These are phyloP conservation scores for Myotis myotis DNA, from an alignment of 2,797 vertebrate genomes.

Conservation along the genomic window DNA sequence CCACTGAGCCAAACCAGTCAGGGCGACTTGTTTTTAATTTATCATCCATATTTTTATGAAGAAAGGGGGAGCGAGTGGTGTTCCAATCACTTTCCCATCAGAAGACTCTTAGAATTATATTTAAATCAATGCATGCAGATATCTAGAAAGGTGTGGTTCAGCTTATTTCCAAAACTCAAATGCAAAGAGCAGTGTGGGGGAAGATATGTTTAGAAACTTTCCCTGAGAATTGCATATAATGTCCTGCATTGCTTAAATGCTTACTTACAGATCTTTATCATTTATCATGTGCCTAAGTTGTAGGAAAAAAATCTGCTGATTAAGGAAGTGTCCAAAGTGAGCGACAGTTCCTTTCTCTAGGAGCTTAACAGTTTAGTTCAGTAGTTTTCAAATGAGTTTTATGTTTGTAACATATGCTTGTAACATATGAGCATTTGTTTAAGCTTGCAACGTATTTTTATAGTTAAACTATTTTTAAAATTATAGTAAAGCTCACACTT, in stretches of 20 bases:
- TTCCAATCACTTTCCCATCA: too few relatives aligned
- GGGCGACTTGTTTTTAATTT: background rate
- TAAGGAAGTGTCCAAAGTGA: background rate
- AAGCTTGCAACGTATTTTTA: background rate
- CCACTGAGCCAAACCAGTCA: too few relatives aligned
- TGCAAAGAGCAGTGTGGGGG: background rate
- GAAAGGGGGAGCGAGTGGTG: too few relatives aligned
- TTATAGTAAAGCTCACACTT: background rate
- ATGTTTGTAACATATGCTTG: background rate
- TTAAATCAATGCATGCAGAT: too few relatives aligned
- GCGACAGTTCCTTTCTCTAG: background rate
- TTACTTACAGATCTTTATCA: background rate
- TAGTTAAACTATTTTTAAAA: constrained; percentile 29
- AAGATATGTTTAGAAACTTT: background rate
- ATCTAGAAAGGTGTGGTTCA: too few relatives aligned
- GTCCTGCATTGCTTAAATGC: background rate
- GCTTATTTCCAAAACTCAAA: too few relatives aligned
- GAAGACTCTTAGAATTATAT: too few relatives aligned
- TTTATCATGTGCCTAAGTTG: background rate
- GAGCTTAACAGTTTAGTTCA: background rate
- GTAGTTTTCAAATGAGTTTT: background rate
- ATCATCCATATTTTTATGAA: background rate
- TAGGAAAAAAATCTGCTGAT: background rate
- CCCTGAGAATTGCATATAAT: background rate
- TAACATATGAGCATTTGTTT: background rate